Base-by-base conservation (phyloP, 23 tunicate genomes). In the Diplosoma virens region DNA sequence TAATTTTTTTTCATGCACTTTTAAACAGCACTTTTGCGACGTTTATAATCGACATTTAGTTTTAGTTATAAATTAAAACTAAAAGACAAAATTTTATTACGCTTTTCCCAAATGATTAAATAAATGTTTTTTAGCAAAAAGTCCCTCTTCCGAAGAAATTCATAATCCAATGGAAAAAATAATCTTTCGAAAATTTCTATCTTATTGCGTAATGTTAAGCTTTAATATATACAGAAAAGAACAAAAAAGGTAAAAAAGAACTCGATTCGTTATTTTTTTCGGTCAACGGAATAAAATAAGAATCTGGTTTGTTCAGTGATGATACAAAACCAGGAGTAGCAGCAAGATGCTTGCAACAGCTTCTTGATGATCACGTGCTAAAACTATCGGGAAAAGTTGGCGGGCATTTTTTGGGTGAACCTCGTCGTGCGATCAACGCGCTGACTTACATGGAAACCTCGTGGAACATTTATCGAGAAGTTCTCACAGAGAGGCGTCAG, bases 121-220 rank as follows among this genome's bases (percentile, higher is more conserved):
- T n/a, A n/a, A n/a, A n/a, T n/a, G n/a, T 25, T 24, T 69, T 80
- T 37, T 63, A 82, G 96, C 96, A 25, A 58, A 41, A 31, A 80
- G 84, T 59, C 59, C 70, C 37, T 71, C 79, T 11, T 73, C 59
- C 1, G 92, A 58, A 55, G 92, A 92, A 47, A 70, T 92, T n/a
- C 97, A 92, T 76, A 92, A 85, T 48, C 97, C 97, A 1, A 80
- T 85, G 92, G 92, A 92, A 61, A 92, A 92, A 53, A 33, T 85
- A 9, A 79, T 85, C 18, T 45, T 92, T 25, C 61, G 87, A 17
- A 92, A 92, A 48, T 92, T 92, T 50, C 77, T 83, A 25, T 86
- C 83, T 60, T 80, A 59, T 52, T 74, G 90, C 33, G 86, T 85
- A 27, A 52, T 85, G 36, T 47, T 92, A 23, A 46, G 93, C 30